phyloP scores from a whole-genome alignment of 2,113 vertebrate species.

The Cyanocitta stelleri region DNA sequence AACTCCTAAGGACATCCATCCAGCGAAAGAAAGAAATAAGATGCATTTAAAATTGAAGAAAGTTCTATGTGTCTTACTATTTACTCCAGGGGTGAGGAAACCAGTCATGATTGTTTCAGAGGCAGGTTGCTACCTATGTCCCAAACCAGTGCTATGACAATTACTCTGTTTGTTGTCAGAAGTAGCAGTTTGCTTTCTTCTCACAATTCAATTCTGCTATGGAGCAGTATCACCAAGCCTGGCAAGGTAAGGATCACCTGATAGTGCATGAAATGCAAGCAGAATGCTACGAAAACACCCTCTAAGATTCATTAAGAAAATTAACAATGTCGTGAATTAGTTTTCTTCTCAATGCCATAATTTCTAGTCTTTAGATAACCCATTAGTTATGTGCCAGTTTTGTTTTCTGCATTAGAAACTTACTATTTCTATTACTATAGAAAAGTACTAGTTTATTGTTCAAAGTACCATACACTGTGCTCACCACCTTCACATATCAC shows the following conservation, averaged over 20 bases:
- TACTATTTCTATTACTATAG: background rate
- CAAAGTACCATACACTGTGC: background rate
- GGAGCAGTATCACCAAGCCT: background rate
- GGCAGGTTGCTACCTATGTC: background rate
- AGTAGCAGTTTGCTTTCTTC: background rate
- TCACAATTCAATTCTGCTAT: background rate
- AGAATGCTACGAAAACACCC: background rate
- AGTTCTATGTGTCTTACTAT: background rate
- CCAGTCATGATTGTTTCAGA: background rate
- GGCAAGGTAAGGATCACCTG: background rate
- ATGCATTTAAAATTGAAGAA: background rate
- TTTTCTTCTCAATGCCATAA: background rate
- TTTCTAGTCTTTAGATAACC: background rate
- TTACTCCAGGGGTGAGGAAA: background rate
- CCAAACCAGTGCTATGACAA: background rate
- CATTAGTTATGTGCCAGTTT: background rate
- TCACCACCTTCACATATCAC: background rate
- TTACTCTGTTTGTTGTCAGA: background rate
- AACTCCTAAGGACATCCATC: background rate
- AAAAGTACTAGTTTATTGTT: background rate
- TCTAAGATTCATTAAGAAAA: background rate
- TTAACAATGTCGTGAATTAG: background rate
- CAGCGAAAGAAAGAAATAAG: background rate
- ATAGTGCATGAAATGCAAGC: background rate
- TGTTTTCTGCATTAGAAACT: background rate